phyloP scores from a whole-genome alignment of 1,140 invertebrate species.

The Drosophila virilis region DNA sequence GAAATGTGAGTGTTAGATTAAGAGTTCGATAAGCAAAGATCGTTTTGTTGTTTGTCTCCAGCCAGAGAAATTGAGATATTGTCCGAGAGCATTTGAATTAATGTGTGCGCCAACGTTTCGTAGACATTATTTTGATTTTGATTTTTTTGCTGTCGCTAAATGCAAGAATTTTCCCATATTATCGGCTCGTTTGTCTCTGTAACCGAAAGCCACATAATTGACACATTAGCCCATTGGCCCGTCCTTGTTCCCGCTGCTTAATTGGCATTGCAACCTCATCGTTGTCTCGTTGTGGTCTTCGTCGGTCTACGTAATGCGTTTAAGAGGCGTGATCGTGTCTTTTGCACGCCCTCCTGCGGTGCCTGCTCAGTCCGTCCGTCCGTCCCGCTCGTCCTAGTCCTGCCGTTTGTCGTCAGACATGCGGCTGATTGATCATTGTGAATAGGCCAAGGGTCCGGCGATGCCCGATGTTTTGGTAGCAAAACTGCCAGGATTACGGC shows the following conservation, averaged over 20 bases:
- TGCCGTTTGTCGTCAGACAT: slow-evolving; percentile 44
- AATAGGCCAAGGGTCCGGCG: slow-evolving; percentile 30
- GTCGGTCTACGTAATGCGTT: slow-evolving; percentile 54
- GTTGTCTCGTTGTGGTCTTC: slow-evolving; percentile 36
- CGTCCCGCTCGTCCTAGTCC: not conserved
- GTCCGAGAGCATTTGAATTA: slow-evolving; percentile 37
- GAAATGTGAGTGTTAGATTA: slow-evolving; percentile 62
- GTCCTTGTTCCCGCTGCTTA: slow-evolving; percentile 56
- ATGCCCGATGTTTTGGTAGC: slow-evolving; percentile 68
- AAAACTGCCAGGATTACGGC: slow-evolving; percentile 67
- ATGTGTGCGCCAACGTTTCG: not conserved
- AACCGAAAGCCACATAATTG: slow-evolving; percentile 75
- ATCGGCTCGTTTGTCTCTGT: slow-evolving; percentile 59
- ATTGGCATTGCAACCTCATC: slow-evolving; percentile 62
- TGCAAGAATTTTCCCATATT: slow-evolving; percentile 59
- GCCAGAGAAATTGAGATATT: slow-evolving; percentile 1
- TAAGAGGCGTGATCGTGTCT: slow-evolving; percentile 81
- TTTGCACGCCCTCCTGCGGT: slow-evolving; percentile 79
- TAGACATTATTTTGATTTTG: not conserved
- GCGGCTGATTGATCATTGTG: slow-evolving; percentile 76
- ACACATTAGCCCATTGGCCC: slow-evolving; percentile 71
- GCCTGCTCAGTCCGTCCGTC: not conserved
- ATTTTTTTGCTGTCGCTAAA: slow-evolving; percentile 8
- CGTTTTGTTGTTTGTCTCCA: slow-evolving; percentile 34
- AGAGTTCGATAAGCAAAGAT: slow-evolving; percentile 57